Evolutionary conservation across 2,113 vertebrate species (phyloP).

Genomic region (Sminthopsis crassicaudata): DNA sequence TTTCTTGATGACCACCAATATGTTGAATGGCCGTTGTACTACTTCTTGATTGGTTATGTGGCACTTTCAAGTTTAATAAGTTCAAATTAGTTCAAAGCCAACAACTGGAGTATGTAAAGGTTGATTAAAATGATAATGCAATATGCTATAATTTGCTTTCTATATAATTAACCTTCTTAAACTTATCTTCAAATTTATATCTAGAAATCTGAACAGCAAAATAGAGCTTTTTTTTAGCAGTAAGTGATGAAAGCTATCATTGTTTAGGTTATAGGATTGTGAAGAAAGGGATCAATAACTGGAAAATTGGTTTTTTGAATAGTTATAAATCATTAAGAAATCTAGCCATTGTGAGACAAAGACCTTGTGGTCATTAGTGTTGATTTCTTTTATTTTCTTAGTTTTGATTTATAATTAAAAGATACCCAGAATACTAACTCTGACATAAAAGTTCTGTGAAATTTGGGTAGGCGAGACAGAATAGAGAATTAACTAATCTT

Average conservation of each 20-base stretch:
- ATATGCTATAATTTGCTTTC: slow-evolving; percentile 1
- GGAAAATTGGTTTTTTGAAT: background rate
- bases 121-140: slow-evolving; percentile 40
- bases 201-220: slow-evolving; percentile 46
- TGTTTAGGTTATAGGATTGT: slow-evolving; percentile 32
- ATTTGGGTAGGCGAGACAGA: background rate
- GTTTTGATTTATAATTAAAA: background rate
- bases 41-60: slow-evolving; percentile 42
- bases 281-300: background rate
- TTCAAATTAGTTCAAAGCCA: slow-evolving; percentile 51
- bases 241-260: slow-evolving; percentile 26
- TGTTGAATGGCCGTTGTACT: slow-evolving; percentile 8
- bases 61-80: slow-evolving; percentile 57
- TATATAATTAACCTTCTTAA: slow-evolving; percentile 55
- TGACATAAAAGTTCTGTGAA: background rate
- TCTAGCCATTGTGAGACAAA: background rate
- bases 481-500: no score
- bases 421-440: background rate
- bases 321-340: background rate
- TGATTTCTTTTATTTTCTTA: background rate
- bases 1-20: slow-evolving; percentile 27
- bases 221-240: slow-evolving; percentile 15
- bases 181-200: slow-evolving; percentile 47
- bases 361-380: background rate
- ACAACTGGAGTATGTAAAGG: slow-evolving; percentile 38